Percentiles rank a stretch among this genome's conserved stretches.
phyloP scores from a whole-genome alignment of 2,888 invertebrate species.

The Drosophila nr. fundita region DNA sequence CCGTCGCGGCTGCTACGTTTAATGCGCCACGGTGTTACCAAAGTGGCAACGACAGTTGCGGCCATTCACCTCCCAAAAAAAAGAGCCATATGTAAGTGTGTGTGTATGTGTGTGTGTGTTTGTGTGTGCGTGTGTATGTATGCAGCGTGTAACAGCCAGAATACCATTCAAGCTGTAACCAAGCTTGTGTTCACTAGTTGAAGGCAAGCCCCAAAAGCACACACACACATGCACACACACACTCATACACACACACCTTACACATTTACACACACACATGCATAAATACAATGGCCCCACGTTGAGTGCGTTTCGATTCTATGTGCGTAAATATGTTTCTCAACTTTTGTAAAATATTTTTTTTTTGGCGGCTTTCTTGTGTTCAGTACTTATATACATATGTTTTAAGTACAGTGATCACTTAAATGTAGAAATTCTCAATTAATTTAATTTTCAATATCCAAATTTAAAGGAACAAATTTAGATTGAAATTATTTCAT shows the following conservation, averaged over 20 bases:
- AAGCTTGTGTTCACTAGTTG: slow-evolving; percentile 60
- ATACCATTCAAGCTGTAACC: slow-evolving; percentile 64
- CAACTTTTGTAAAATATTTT: slow-evolving; percentile 11
- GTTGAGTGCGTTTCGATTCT: slow-evolving; percentile 63
- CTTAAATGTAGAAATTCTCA: neutral
- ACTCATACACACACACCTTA: slow-evolving; percentile 27
- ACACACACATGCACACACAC: slow-evolving; percentile 44
- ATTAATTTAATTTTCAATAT: neutral
- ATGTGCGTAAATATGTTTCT: slow-evolving; percentile 41
- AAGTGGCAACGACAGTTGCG: slow-evolving; percentile 81
- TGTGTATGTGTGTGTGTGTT: slow-evolving; percentile 14
- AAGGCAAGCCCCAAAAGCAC: slow-evolving; percentile 54
- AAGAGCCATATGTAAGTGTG: slow-evolving; percentile 46
- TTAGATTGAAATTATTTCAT: neutral
- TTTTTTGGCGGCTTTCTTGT: slow-evolving; percentile 48
- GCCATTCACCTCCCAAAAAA: slow-evolving; percentile 82
- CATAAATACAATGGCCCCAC: slow-evolving; percentile 29
- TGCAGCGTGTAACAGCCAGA: slow-evolving; percentile 66
- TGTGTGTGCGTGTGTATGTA: slow-evolving; percentile 40
- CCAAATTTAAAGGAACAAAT: neutral
- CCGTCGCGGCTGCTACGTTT: slow-evolving; percentile 70
- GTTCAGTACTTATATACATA: slow-evolving; percentile 12
- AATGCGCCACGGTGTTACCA: slow-evolving; percentile 78
- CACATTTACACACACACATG: slow-evolving; percentile 22
- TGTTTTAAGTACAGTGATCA: slow-evolving; percentile 9